Percentiles rank a stretch among this genome's conserved stretches.
phyloP scores from a whole-genome alignment of 2,797 vertebrate genomes.

The Helarctos malayanus region DNA sequence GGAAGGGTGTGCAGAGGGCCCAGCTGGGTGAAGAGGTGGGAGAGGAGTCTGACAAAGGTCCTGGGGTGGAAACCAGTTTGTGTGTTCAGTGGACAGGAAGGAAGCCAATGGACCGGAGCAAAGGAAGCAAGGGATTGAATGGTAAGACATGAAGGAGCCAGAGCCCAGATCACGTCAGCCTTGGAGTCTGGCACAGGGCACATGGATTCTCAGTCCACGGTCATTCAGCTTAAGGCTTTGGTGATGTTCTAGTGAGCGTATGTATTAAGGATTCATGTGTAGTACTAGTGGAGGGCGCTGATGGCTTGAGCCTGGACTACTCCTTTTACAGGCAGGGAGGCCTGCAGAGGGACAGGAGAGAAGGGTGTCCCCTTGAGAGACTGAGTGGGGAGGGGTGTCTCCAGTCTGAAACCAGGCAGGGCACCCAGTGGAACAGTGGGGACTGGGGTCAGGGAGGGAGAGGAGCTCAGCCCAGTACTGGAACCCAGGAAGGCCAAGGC shows the following conservation, averaged over 20 bases:
- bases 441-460: too few relatives aligned
- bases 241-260: not conserved
- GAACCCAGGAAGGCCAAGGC: not conserved
- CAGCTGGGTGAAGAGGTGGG: not conserved
- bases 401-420: rapidly evolving
- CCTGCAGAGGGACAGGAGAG: not conserved
- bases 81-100: not conserved
- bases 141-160: not conserved
- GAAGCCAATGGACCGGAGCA: not conserved
- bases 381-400: not conserved
- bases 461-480: not conserved
- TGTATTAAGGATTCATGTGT: not conserved
- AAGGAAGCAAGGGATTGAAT: not conserved
- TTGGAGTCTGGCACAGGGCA: not conserved
- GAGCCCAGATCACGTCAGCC: not conserved
- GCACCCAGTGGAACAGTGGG: not conserved
- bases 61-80: not conserved
- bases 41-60: not conserved
- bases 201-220: not conserved
- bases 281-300: rapidly evolving
- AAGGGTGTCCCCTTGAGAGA: not conserved
- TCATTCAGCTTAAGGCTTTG: not conserved
- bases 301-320: not conserved
- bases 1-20: not conserved
- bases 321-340: not conserved